These are phyloP conservation scores for Leptoteleia sp. DNA, from an alignment of 1,140 invertebrate genomes.

Conservation along the genomic window DNA sequence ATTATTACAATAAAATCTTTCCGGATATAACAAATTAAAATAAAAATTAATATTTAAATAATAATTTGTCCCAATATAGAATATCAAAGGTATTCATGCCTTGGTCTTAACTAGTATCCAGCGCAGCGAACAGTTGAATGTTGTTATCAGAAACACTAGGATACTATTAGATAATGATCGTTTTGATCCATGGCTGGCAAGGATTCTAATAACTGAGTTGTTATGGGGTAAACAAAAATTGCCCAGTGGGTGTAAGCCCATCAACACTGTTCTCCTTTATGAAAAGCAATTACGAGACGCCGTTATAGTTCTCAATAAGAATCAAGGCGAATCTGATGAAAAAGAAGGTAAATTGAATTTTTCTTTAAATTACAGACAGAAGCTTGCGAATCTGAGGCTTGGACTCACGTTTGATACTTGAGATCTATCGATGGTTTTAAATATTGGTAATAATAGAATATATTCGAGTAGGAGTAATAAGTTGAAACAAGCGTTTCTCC, in stretches of 20 bases:
- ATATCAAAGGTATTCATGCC: slow-evolving; percentile 81
- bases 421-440: slow-evolving; percentile 76
- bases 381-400: slow-evolving; percentile 54
- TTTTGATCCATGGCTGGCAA: slow-evolving; percentile 86
- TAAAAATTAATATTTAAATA: slow-evolving; percentile 27
- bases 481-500: slow-evolving; percentile 64
- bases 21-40: not conserved
- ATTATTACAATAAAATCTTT: not conserved
- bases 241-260: slow-evolving; percentile 85
- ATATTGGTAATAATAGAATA: slow-evolving; percentile 77
- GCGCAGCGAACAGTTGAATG: slow-evolving; percentile 84
- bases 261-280: slow-evolving; percentile 85
- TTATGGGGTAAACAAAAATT: slow-evolving; percentile 90
- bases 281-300: slow-evolving; percentile 82
- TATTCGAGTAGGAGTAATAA: slow-evolving; percentile 71
- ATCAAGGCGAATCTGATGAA: slow-evolving; percentile 32
- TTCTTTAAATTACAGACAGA: slow-evolving; percentile 75
- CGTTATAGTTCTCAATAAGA: slow-evolving; percentile 60
- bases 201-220: slow-evolving; percentile 89
- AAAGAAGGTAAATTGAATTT: slow-evolving; percentile 75
- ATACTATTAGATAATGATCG: slow-evolving; percentile 85
- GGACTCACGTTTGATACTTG: slow-evolving; percentile 18
- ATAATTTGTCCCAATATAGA: slow-evolving; percentile 64
- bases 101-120: slow-evolving; percentile 88
- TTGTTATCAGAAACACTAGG: slow-evolving; percentile 84